These are phyloP conservation scores for Zoanthus solanderi DNA, from an alignment of 92 coral and sea anemone genomes.

Conservation along the genomic window DNA sequence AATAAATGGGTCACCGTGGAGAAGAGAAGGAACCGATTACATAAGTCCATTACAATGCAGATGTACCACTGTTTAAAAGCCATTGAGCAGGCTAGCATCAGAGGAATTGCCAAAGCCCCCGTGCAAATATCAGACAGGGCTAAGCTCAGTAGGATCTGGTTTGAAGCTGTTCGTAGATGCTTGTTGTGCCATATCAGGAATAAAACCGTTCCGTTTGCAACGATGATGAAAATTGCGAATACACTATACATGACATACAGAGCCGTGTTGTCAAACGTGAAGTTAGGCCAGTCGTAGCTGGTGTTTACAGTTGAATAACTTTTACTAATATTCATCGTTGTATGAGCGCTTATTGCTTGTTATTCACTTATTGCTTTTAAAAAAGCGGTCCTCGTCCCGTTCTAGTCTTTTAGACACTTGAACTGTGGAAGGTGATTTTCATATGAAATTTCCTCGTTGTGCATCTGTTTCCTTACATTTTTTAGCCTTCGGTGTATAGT, in stretches of 20 bases:
- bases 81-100: constrained; percentile 68
- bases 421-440: no score
- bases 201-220: constrained; percentile 69
- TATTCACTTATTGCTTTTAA: not conserved
- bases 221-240: constrained; percentile 53
- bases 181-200: constrained; percentile 64
- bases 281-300: not conserved
- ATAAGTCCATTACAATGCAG: constrained; percentile 78
- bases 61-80: constrained; percentile 19
- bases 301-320: not conserved
- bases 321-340: constrained; percentile 8
- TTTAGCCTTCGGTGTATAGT: no score
- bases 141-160: constrained; percentile 68
- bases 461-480: no score
- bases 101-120: constrained; percentile 74
- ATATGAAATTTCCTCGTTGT: no score
- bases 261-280: constrained; percentile 12
- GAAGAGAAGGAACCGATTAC: constrained; percentile 74
- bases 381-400: not conserved
- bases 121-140: constrained; percentile 81
- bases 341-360: not conserved
- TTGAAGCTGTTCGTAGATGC: constrained; percentile 69
- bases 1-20: constrained; percentile 79
- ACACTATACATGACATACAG: constrained; percentile 63
- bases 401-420: no score